phyloP scores from a whole-genome alignment of 2,888 invertebrate species.

The Drosophila longiperda region DNA sequence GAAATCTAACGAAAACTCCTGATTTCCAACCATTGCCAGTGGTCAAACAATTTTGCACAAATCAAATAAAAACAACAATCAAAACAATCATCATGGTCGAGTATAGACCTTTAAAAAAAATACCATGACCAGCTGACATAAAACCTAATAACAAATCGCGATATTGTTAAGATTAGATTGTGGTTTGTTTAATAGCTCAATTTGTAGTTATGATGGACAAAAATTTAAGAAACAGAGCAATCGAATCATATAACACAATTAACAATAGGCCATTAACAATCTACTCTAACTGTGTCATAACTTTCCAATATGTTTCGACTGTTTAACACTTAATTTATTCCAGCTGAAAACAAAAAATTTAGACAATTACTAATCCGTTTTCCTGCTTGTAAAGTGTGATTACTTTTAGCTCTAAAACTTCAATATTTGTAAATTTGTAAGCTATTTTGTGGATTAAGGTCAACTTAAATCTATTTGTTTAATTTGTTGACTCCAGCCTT shows the following conservation, averaged over 20 bases:
- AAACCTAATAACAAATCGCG: not conserved
- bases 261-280: not conserved
- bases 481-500: not conserved
- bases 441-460: not conserved
- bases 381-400: not conserved
- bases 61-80: not conserved
- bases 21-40: not conserved
- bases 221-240: not conserved
- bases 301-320: not conserved
- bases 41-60: not conserved
- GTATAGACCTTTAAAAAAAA: not conserved
- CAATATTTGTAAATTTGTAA: not conserved
- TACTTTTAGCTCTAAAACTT: not conserved
- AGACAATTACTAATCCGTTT: not conserved
- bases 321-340: not conserved
- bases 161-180: constrained; percentile 56
- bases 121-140: not conserved
- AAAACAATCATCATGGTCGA: not conserved
- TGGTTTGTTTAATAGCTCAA: constrained; percentile 29
- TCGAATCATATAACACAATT: not conserved
- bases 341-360: not conserved
- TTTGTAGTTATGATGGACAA: constrained; percentile 19
- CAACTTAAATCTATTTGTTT: not conserved
- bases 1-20: not conserved
- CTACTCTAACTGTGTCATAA: not conserved